Conservation (phyloP, 1,140 invertebrate species). For the Rhyzopertha dominica region DNA sequence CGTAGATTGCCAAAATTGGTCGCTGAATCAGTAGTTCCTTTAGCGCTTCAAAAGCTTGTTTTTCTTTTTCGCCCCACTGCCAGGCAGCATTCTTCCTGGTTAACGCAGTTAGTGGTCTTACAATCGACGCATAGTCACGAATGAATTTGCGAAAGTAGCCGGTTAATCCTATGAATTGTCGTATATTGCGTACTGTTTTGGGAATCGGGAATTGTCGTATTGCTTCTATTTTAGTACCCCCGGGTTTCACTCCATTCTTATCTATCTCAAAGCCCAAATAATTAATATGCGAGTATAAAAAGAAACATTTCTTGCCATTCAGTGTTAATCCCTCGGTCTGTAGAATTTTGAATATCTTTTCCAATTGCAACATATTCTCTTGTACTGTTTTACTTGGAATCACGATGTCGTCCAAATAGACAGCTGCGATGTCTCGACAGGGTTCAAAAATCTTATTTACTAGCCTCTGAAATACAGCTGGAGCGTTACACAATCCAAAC, state of each 20-base stretch:
- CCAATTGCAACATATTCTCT: slow-evolving; percentile 30
- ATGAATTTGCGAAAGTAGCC: slow-evolving; percentile 42
- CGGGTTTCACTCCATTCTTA: slow-evolving; percentile 30
- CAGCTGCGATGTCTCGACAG: slow-evolving; percentile 10
- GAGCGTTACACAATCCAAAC: slow-evolving; percentile 47
- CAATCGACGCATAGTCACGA: slow-evolving; percentile 29
- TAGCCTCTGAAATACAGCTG: slow-evolving; percentile 44
- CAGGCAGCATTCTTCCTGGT: slow-evolving; percentile 30
- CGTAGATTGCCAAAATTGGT: slow-evolving; percentile 26
- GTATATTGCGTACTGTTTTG: slow-evolving; percentile 32
- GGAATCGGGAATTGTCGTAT: slow-evolving; percentile 33
- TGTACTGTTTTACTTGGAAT: slow-evolving; percentile 23
- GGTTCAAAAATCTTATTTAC: slow-evolving; percentile 41
- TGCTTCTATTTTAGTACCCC: slow-evolving; percentile 32
- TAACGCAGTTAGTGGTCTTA: slow-evolving; percentile 30
- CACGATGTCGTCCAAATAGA: slow-evolving; percentile 27
- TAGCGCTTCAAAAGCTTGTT: slow-evolving; percentile 20
- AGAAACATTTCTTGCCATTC: slow-evolving; percentile 36
- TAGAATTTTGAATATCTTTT: slow-evolving; percentile 18
- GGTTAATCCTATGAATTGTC: slow-evolving; percentile 39
- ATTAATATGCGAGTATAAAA: slow-evolving; percentile 30
- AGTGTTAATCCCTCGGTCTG: slow-evolving; percentile 29
- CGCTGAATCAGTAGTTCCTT: slow-evolving; percentile 17
- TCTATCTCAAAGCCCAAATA: slow-evolving; percentile 36
- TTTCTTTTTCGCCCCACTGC: slow-evolving; percentile 21